Evolutionary conservation across 1,140 invertebrate genomes (phyloP).

Genomic region (Wasmannia auropunctata): DNA sequence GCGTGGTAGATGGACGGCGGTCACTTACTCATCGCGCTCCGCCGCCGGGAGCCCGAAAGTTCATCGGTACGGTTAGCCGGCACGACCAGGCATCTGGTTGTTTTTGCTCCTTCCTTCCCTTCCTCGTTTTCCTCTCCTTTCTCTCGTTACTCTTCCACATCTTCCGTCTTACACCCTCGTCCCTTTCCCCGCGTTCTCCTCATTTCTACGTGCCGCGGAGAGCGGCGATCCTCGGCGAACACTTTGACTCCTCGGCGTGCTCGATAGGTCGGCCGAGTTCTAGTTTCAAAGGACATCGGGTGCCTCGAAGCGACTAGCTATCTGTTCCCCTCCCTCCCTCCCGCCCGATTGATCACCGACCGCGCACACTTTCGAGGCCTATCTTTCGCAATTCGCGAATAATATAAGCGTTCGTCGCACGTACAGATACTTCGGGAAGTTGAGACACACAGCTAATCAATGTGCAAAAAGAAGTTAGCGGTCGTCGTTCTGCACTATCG

Average conservation of each 20-base stretch:
- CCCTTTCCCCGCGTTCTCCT: neutral
- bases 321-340: neutral
- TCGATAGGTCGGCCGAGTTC: slow-evolving; percentile 71
- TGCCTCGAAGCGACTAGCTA: neutral
- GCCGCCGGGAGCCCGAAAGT: slow-evolving; percentile 72
- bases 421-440: neutral
- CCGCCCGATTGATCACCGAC: slow-evolving; percentile 12
- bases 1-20: slow-evolving; percentile 65
- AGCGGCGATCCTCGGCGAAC: slow-evolving; percentile 32
- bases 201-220: neutral
- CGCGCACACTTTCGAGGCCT: neutral
- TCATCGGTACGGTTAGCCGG: slow-evolving; percentile 74
- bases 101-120: slow-evolving; percentile 20
- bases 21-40: slow-evolving; percentile 69
- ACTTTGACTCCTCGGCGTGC: slow-evolving; percentile 63
- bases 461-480: neutral
- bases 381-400: slow-evolving; percentile 30
- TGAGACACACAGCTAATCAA: slow-evolving; percentile 2
- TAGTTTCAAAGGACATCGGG: slow-evolving; percentile 68
- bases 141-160: neutral
- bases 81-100: slow-evolving; percentile 57
- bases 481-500: neutral
- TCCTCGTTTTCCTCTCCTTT: neutral
- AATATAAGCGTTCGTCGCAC: neutral
- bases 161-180: neutral